Percentiles rank a stretch among this genome's conserved stretches.
Evolutionary conservation across 2,888 invertebrate genomes (phyloP).

Genomic region (Cephus spinipes): DNA sequence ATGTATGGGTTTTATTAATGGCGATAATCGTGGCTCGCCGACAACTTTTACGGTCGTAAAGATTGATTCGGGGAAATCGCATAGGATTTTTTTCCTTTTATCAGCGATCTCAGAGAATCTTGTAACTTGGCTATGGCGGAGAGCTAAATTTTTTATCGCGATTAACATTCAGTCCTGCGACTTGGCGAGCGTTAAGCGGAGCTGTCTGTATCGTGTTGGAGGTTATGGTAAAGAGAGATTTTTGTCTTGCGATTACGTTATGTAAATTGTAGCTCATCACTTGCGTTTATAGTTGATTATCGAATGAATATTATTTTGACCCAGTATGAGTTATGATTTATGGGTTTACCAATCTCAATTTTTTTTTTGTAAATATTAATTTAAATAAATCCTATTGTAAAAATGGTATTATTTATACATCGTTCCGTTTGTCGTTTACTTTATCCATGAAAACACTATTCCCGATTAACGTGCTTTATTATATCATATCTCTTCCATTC

Average conservation of each 20-base stretch:
- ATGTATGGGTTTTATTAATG: not conserved
- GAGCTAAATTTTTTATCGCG: not conserved
- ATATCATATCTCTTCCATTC: not conserved
- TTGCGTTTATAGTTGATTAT: not conserved
- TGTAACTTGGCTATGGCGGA: not conserved
- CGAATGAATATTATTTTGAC: constrained; percentile 35
- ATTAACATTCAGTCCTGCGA: not conserved
- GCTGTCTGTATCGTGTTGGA: not conserved
- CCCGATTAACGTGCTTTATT: constrained; percentile 13
- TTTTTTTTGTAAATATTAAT: constrained; percentile 60
- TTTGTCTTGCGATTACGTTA: not conserved
- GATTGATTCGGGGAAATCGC: not conserved
- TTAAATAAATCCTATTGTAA: constrained; percentile 61
- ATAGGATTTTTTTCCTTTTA: not conserved
- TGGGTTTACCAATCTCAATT: constrained; percentile 48
- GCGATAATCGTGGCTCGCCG: not conserved
- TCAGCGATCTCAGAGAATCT: not conserved
- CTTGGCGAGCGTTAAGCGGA: not conserved
- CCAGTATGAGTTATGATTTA: constrained; percentile 41
- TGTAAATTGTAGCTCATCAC: constrained; percentile 11
- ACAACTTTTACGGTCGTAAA: not conserved
- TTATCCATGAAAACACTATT: not conserved
- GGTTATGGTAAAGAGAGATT: not conserved
- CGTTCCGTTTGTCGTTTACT: constrained; percentile 20
- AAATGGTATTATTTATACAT: constrained; percentile 55